Base-by-base conservation (phyloP, 2,113 vertebrate species). In the Turdus rufiventris region DNA sequence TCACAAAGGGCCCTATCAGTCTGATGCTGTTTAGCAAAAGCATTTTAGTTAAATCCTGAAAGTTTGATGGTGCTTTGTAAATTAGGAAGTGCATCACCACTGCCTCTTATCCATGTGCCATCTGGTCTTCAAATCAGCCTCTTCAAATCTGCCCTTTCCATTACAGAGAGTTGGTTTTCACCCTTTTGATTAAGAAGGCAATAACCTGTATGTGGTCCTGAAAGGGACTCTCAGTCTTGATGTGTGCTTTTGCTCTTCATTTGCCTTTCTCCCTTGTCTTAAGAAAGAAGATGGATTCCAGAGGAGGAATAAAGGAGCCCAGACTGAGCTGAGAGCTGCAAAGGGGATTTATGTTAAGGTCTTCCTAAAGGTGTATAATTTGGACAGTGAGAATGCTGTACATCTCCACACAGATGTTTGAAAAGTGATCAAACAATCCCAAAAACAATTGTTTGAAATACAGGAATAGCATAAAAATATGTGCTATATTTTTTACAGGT, bases 401-500 rank as follows among this genome's bases (percentile, higher is more conserved):
- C 21, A 6, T 23, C 5, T 48, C 23, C 53, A 17, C 53, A 61
- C 12, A 70, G 14, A 9, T 20, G 14, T 80, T 77, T 73, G 13
- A 53, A 61, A 91, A 57, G n/a, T 16, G 4, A 6, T 36, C 21
- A 29, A 18, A 15, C 24, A 24, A 61, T 56, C 25, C 5, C 28
- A 38, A 2, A 2, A 12, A 7, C 12, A 45, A 34, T 15, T 3
- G 14, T 61, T 85, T 89, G 38, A 43, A 76, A 1, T 34, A 13
- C 19, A 20, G 5, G 8, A 2, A 18, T n/a, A 42, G 3, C 1
- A 2, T 58, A 25, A 56, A 18, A 24, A 4, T 72, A 4, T 18
- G 8, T 50, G 6, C 31, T 75, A 16, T 34, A 3, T 43, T 58
- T 58, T 28, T 67, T 63, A 63, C 11, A 62, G 7, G 8, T 73